Evolutionary conservation across 2,888 invertebrate species (phyloP).

Genomic region (Plagiodera versicolora): DNA sequence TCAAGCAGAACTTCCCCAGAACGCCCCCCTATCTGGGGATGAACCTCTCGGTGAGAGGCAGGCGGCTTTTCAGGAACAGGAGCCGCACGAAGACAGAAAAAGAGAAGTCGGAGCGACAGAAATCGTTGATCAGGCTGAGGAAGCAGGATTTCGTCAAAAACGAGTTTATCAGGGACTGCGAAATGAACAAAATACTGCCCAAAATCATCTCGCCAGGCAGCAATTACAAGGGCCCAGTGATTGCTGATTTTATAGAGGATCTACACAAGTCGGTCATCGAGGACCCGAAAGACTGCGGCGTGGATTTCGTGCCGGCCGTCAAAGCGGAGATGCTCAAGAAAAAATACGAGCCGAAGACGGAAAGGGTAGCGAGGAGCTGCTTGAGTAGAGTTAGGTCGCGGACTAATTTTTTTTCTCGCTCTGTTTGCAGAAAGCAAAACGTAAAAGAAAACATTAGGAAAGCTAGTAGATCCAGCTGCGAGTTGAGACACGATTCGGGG

Average conservation of each 20-base stretch:
- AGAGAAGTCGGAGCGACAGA: conserved; percentile 48
- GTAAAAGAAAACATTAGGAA: conserved; percentile 45
- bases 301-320: conserved; percentile 35
- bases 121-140: conserved; percentile 50
- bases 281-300: conserved; percentile 32
- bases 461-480: conserved; percentile 13
- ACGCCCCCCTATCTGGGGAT: conserved; percentile 80
- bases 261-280: conserved; percentile 57
- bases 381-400: conserved; percentile 22
- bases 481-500: neutral
- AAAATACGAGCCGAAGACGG: conserved; percentile 36
- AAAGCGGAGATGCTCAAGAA: conserved; percentile 22
- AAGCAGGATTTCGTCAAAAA: conserved; percentile 31
- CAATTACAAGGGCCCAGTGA: conserved; percentile 66
- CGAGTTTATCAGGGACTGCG: conserved; percentile 30
- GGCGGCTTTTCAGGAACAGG: conserved; percentile 59
- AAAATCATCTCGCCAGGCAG: conserved; percentile 50
- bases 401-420: conserved; percentile 26
- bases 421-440: conserved; percentile 48
- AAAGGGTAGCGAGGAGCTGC: conserved; percentile 46
- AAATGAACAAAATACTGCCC: conserved; percentile 39
- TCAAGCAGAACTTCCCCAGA: conserved; percentile 75
- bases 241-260: conserved; percentile 69
- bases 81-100: conserved; percentile 39
- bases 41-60: conserved; percentile 69